phyloP scores from a whole-genome alignment of 2,113 vertebrate species.

The Genyomyrus donnyi region DNA sequence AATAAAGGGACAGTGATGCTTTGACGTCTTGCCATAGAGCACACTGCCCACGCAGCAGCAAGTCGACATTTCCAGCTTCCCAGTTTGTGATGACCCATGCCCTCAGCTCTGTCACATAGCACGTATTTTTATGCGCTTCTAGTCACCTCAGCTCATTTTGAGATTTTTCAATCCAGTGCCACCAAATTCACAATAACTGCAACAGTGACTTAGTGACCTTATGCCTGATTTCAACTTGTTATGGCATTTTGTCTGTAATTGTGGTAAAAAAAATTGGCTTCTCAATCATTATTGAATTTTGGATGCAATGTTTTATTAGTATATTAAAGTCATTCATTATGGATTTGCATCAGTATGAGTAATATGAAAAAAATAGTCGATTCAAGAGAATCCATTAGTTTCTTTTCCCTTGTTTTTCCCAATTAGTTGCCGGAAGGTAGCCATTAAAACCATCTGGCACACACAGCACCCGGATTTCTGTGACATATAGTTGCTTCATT shows the following conservation, averaged over 20 bases:
- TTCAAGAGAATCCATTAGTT: neutral
- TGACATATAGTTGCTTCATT: slow-evolving; percentile 11
- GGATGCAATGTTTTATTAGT: neutral
- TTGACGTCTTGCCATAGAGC: neutral
- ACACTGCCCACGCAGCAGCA: neutral
- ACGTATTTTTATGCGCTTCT: neutral
- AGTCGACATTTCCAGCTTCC: neutral
- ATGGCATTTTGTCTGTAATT: neutral
- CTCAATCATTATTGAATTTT: neutral
- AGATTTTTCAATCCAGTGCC: neutral
- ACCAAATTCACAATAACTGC: neutral
- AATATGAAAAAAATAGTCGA: neutral
- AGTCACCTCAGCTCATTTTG: neutral
- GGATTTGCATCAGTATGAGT: neutral
- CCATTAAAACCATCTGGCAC: neutral
- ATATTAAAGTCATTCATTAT: neutral
- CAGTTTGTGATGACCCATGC: neutral
- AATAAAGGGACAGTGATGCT: neutral
- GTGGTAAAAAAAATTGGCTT: neutral
- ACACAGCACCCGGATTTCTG: neutral
- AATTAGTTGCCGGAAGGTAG: slow-evolving; percentile 5
- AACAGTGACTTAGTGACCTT: neutral
- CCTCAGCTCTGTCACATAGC: neutral
- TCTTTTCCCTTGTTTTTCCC: neutral
- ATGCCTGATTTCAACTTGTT: neutral